A percentile compares a stretch with the other conserved stretches of the same genome.
These are phyloP conservation scores for Drosophila dives DNA, from an alignment of 2,888 invertebrate species.

Conservation along the genomic window DNA sequence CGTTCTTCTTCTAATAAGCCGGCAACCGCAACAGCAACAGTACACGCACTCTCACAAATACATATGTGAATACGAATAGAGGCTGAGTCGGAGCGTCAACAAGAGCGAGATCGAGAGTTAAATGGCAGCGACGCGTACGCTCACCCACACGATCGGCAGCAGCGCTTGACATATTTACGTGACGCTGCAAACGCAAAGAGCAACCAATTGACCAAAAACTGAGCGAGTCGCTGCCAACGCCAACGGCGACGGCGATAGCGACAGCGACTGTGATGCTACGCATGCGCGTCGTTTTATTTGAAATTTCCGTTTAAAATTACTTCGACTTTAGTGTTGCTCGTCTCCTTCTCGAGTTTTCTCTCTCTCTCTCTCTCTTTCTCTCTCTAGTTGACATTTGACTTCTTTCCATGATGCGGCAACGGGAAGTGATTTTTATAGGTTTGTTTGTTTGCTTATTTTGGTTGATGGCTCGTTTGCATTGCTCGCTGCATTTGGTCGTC, in stretches of 20 bases:
- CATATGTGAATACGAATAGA: slow-evolving; percentile 7
- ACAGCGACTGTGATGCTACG: slow-evolving; percentile 25
- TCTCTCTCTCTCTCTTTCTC: neutral
- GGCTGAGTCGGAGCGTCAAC: slow-evolving; percentile 7
- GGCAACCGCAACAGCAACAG: slow-evolving; percentile 48
- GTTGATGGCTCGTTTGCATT: slow-evolving; percentile 53
- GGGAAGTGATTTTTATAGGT: slow-evolving; percentile 74
- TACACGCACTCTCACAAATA: slow-evolving; percentile 4
- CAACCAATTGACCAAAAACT: slow-evolving; percentile 57
- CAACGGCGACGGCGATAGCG: slow-evolving; percentile 17
- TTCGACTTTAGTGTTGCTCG: slow-evolving; percentile 36
- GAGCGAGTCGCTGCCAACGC: slow-evolving; percentile 27
- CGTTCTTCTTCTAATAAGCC: slow-evolving; percentile 67
- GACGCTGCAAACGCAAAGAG: slow-evolving; percentile 46
- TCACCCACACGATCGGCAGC: slow-evolving; percentile 64
- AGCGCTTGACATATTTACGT: slow-evolving; percentile 72
- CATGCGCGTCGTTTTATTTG: slow-evolving; percentile 64
- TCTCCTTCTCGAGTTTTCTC: neutral
- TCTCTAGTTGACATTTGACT: slow-evolving; percentile 69
- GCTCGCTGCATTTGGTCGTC: slow-evolving; percentile 26
- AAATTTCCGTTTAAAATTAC: slow-evolving; percentile 73
- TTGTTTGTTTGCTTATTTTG: slow-evolving; percentile 66
- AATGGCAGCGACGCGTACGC: slow-evolving; percentile 43
- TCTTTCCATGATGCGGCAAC: slow-evolving; percentile 51
- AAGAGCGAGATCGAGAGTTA: slow-evolving; percentile 9